phyloP scores from a whole-genome alignment of 2,113 vertebrate genomes.

The Oceanodroma tethys region DNA sequence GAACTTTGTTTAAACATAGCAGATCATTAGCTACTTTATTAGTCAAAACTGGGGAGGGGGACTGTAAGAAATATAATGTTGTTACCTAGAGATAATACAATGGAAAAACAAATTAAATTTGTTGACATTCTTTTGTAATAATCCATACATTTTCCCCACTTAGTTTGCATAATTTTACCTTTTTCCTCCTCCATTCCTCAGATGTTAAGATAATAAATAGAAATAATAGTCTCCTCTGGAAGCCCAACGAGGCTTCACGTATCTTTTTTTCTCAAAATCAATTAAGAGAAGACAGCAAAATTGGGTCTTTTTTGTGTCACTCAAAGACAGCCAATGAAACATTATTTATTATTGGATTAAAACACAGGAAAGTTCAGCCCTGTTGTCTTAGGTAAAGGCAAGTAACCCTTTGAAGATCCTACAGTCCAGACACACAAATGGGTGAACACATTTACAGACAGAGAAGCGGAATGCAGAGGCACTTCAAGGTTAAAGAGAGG shows the following conservation, averaged over 20 bases:
- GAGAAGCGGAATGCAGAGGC: background rate
- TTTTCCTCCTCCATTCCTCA: background rate
- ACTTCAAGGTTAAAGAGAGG: background rate
- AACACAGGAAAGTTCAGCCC: background rate
- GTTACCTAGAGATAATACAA: background rate
- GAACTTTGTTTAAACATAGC: background rate
- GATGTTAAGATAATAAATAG: background rate
- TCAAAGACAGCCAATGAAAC: background rate
- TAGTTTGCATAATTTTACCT: background rate
- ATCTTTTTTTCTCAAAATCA: background rate
- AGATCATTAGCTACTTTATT: background rate
- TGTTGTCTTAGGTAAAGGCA: background rate
- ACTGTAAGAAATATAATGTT: background rate
- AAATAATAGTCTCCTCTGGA: background rate
- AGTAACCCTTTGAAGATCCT: background rate
- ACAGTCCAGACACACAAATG: background rate
- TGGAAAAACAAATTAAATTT: background rate
- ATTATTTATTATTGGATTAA: background rate
- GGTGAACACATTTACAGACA: background rate
- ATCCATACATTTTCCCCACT: background rate
- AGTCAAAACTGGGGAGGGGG: background rate
- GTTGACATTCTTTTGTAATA: background rate
- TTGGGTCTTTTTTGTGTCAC: no score
- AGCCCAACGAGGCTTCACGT: background rate
- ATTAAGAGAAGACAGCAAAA: background rate